These are phyloP conservation scores for Chaenogobius annularis DNA, from an alignment of 2,113 vertebrate species.

Conservation along the genomic window DNA sequence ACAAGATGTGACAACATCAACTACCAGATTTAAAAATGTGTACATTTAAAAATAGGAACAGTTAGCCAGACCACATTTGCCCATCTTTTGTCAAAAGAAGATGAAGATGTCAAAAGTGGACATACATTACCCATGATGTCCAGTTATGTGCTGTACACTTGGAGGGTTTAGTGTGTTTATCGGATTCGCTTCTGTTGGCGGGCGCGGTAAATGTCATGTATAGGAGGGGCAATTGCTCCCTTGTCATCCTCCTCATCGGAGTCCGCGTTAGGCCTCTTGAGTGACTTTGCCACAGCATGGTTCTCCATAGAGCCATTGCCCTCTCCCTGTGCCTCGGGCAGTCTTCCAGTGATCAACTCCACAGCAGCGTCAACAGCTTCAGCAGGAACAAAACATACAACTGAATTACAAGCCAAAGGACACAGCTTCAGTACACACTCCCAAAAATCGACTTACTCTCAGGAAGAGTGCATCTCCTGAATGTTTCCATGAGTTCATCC, in stretches of 20 bases:
- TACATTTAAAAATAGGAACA: conserved; percentile 98
- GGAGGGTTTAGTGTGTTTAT: conserved; percentile 69
- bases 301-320: conserved; percentile 94
- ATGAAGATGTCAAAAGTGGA: conserved; percentile 24
- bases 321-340: conserved; percentile 84
- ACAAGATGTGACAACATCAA: conserved; percentile 79
- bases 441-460: conserved; percentile 83
- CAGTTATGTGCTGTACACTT: conserved; percentile 52
- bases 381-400: background rate
- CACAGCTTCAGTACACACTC: background rate
- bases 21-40: conserved; percentile 84
- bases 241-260: conserved; percentile 98
- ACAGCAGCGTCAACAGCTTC: conserved; percentile 93
- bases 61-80: conserved; percentile 78
- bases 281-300: conserved; percentile 84
- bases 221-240: conserved; percentile 90
- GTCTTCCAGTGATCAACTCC: conserved; percentile 89
- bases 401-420: background rate
- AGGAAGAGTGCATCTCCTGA: conserved; percentile 95
- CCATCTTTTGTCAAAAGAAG: conserved; percentile 30
- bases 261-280: conserved; percentile 96
- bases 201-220: conserved; percentile 97
- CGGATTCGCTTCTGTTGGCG: conserved; percentile 98
- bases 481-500: conserved; percentile 95
- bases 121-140: conserved; percentile 25